These are phyloP conservation scores for Marmota flaviventris DNA, from an alignment of 2,113 vertebrate genomes.

Conservation along the genomic window DNA sequence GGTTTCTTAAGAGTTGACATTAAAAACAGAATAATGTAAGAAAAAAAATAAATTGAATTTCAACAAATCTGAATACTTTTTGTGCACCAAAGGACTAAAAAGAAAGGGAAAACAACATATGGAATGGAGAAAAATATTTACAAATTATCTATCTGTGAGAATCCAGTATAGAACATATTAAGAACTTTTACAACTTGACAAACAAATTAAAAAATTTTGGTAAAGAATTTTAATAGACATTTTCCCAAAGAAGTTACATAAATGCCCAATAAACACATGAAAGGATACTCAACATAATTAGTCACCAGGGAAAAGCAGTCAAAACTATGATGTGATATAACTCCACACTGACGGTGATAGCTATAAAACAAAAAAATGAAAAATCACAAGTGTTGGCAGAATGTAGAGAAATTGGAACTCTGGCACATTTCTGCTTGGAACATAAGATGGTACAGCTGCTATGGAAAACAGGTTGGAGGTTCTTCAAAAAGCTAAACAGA, in stretches of 20 bases:
- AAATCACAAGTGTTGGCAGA: neutral
- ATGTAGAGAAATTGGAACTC: neutral
- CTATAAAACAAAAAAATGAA: neutral
- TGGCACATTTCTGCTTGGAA: neutral
- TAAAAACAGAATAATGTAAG: neutral
- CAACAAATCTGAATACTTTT: neutral
- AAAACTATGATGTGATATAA: neutral
- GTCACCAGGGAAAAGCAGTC: neutral
- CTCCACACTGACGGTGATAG: neutral
- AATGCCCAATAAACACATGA: neutral
- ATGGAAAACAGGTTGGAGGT: neutral
- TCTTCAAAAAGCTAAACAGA: neutral
- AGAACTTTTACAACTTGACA: neutral
- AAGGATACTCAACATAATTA: neutral
- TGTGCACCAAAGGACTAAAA: neutral
- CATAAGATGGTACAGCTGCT: neutral
- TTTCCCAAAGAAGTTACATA: neutral
- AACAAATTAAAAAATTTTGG: neutral
- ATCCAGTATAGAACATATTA: neutral
- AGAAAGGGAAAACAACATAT: neutral
- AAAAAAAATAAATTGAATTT: neutral
- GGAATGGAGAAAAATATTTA: neutral
- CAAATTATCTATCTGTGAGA: neutral
- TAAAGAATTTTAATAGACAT: neutral
- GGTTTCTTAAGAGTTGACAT: neutral